Evolutionary conservation across 2,888 invertebrate species (phyloP).

Genomic region (Lepidonotus clava): DNA sequence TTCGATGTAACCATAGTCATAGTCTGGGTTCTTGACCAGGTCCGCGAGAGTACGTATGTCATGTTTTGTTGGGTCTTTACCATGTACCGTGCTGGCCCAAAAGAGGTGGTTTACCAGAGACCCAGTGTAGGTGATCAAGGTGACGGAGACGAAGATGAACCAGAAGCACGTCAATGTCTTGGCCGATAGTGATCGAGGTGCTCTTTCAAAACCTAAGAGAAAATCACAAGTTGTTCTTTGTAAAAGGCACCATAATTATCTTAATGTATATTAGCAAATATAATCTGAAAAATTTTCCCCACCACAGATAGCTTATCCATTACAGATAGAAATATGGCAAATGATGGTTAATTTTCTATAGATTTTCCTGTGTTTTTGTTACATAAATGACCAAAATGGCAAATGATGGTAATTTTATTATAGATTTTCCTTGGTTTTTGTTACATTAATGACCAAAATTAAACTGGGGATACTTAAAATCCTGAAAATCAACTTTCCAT

Average conservation of each 20-base stretch:
- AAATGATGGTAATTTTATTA: too few relatives aligned
- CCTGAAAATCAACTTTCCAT: too few relatives aligned
- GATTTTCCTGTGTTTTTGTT: too few relatives aligned
- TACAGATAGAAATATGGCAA: too few relatives aligned
- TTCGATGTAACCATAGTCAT: background rate
- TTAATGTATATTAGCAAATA: background rate
- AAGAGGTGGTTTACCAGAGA: conserved; percentile 61
- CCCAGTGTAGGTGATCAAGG: conserved; percentile 63
- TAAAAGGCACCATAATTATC: background rate
- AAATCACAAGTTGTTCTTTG: background rate
- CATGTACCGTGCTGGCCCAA: conserved; percentile 63
- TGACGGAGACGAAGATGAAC: conserved; percentile 63
- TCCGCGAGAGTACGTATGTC: conserved; percentile 50
- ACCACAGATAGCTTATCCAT: too few relatives aligned
- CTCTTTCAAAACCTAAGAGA: conserved; percentile 61
- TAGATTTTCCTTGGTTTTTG: too few relatives aligned
- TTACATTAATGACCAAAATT: too few relatives aligned
- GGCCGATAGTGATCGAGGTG: conserved; percentile 59
- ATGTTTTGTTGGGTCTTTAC: too few relatives aligned
- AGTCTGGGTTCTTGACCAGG: conserved; percentile 41
- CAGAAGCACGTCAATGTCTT: conserved; percentile 59
- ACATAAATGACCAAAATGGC: too few relatives aligned
- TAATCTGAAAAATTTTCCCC: too few relatives aligned
- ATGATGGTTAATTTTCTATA: too few relatives aligned
- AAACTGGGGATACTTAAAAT: too few relatives aligned